Evolutionary conservation across 2,797 vertebrate species (phyloP), one percentile per base, ranked within the genome.

Genomic region (Dallia pectoralis): DNA sequence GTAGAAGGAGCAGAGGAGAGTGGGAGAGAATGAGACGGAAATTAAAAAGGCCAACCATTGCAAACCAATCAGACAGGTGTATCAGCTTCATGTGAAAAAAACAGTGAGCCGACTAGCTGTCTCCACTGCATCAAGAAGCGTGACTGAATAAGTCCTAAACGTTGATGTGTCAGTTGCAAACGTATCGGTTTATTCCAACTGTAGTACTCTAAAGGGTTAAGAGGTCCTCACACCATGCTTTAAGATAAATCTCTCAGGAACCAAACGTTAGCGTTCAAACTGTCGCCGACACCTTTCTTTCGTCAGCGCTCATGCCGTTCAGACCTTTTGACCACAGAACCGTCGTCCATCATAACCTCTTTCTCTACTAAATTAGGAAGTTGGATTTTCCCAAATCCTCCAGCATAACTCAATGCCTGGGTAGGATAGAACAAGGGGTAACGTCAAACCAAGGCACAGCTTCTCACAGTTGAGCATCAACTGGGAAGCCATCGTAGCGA

Each of bases 301-400:
- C 51, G 44, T 73, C 40, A 69, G 49, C 67, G 74, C 78, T 63
- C 92, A 91, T 90, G 94, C 91, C 80, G 86, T 77, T 25, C 96
- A 93, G 92, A 98, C 97, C 97, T 99, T 96, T 95, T 97, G 83
- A 98, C 85, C 88, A 97, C 81, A 70, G 96, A 96, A 89, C 96
- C 97, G 67, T 99, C 96, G 56, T 97, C 94, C 91, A 92, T 96
- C 75, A 93, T 81, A 87, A 94, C 77, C 86, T 96, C 92, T 74
- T 89, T 94, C 90, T 98, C 96, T 89, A 95, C 91, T 94, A 98
- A 93, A 89, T 93, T 89, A 69, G 96, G 95, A 61, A 94, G 83
- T n/a, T 93, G 91, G 56, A 94, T 86, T 86, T 92, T 94, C 84
- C 91, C 87, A 87, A 92, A 93, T 85, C 91, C 93, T 85, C 97